Base-by-base conservation (phyloP, 2,113 vertebrate genomes). In the Nasalis larvatus region DNA sequence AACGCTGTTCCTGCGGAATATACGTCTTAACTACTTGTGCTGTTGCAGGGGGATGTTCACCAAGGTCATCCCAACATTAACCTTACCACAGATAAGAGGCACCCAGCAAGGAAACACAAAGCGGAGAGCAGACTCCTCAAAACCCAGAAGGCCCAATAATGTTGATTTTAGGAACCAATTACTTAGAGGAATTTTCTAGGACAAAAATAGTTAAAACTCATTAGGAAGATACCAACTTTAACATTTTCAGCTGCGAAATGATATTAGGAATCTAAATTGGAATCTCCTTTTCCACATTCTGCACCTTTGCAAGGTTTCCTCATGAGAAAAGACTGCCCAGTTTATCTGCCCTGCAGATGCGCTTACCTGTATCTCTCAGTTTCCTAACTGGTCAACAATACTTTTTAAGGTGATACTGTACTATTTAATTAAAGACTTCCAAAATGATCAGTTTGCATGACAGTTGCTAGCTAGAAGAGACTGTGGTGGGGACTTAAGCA, bases 351-450 rank as follows among this genome's bases (percentile, higher is more conserved):
- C 27, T 69, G 12, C 12, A 77, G 58, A 21, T 0, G 40, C 11
- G 0, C 42, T 60, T 5, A 11, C 49, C 68, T 86, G 0, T 2
- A 56, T 40, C 42, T 89, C 71, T 58, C 32, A 5, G 0, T 60
- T 45, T 84, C 83, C 52, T 6, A 16, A 35, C 49, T 71, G 49
- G 89, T 6, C 25, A 63, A 42, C 23, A 52, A 11, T 23, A 30
- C 78, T 45, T 85, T 27, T 11, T 10, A 58, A 71, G 66, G 25
- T 35, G 54, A n/a, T n/a, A 20, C 27, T 10, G 27, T 32, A 45
- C 40, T 47, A 54, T 20, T 92, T 42, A 95, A 78, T 80, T 30
- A 83, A 91, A 94, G 71, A 3, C 32, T 89, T 58, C 49, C 78
- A 56, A 30, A 58, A n/a, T 3, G 4, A 52, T 35, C 16, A 8